phyloP scores from a whole-genome alignment of 2,888 invertebrate species.

The Idaea straminata region DNA sequence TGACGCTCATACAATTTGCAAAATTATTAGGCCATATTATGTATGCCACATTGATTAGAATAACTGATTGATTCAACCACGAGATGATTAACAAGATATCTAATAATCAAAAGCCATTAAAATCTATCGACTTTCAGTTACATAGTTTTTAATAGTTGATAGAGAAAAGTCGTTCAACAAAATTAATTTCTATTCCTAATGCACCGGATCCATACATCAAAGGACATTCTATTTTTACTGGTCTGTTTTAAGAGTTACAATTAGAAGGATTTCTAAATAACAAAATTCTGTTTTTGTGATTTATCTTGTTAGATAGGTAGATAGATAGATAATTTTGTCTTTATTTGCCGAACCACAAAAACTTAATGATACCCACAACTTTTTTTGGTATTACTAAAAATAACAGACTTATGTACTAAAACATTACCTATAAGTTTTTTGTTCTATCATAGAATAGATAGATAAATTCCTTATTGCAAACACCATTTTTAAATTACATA shows the following conservation, averaged over 20 bases:
- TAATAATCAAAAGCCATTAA: slow-evolving; percentile 35
- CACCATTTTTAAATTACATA: too few species aligned
- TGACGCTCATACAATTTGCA: slow-evolving; percentile 22
- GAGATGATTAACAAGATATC: slow-evolving; percentile 28
- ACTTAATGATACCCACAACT: too few species aligned
- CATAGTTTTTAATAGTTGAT: slow-evolving; percentile 25
- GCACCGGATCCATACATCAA: slow-evolving; percentile 38
- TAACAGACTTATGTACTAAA: too few species aligned
- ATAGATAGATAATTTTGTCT: too few species aligned
- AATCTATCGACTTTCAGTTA: slow-evolving; percentile 20
- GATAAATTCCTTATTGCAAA: too few species aligned
- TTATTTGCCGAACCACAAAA: too few species aligned
- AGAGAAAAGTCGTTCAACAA: slow-evolving; percentile 24
- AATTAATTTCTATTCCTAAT: slow-evolving; percentile 39
- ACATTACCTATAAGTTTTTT: too few species aligned
- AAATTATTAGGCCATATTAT: slow-evolving; percentile 36
- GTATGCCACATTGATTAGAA: slow-evolving; percentile 31
- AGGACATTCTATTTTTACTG: slow-evolving; percentile 15
- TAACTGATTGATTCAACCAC: slow-evolving; percentile 29
- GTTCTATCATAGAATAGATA: too few species aligned
- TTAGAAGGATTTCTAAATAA: slow-evolving; percentile 5
- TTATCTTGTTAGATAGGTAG: not conserved
- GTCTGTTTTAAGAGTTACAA: slow-evolving; percentile 19
- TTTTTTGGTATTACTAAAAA: too few species aligned
- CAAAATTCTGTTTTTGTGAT: not conserved